A percentile compares a stretch with the other conserved stretches of the same genome.
These are phyloP conservation scores for Phymastichus coffea DNA, from an alignment of 1,140 invertebrate species.

Conservation along the genomic window DNA sequence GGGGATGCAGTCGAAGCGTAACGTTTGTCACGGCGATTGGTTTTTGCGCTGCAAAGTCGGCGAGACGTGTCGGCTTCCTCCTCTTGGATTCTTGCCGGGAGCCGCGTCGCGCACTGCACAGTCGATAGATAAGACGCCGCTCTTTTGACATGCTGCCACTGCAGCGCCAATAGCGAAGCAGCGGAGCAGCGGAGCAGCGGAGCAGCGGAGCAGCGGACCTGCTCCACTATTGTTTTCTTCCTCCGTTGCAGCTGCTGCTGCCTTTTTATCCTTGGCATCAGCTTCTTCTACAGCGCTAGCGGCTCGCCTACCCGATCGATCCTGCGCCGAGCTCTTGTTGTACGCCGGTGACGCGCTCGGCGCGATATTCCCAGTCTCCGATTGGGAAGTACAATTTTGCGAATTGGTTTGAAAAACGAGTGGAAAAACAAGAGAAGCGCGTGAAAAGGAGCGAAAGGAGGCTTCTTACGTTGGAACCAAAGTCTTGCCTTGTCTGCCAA, in stretches of 20 bases:
- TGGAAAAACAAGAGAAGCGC: too few relatives aligned
- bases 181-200: too few relatives aligned
- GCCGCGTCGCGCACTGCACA: slow-evolving; percentile 14
- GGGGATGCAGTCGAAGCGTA: slow-evolving; percentile 42
- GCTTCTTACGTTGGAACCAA: too few relatives aligned
- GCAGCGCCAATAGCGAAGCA: too few relatives aligned
- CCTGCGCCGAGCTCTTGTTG: slow-evolving; percentile 6
- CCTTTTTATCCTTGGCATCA: not conserved
- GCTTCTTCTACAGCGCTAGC: not conserved
- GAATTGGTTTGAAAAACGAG: too few relatives aligned
- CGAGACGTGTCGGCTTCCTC: too few relatives aligned
- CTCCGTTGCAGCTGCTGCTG: not conserved
- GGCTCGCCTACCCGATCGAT: not conserved
- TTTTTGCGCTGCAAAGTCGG: slow-evolving; percentile 29
- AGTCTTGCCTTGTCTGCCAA: too few relatives aligned
- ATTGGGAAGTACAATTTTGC: too few relatives aligned
- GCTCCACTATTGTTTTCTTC: not conserved
- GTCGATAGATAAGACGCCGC: slow-evolving; percentile 38
- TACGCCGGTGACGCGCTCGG: too few relatives aligned
- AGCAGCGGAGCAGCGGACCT: not conserved
- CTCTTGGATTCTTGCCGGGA: too few relatives aligned
- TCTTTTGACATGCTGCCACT: slow-evolving; percentile 34
- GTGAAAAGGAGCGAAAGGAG: too few relatives aligned
- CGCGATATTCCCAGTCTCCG: too few relatives aligned
- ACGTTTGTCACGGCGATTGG: slow-evolving; percentile 43